These are phyloP conservation scores for Pseudomyrmex pallidus DNA, from an alignment of 1,140 invertebrate species.

Conservation along the genomic window DNA sequence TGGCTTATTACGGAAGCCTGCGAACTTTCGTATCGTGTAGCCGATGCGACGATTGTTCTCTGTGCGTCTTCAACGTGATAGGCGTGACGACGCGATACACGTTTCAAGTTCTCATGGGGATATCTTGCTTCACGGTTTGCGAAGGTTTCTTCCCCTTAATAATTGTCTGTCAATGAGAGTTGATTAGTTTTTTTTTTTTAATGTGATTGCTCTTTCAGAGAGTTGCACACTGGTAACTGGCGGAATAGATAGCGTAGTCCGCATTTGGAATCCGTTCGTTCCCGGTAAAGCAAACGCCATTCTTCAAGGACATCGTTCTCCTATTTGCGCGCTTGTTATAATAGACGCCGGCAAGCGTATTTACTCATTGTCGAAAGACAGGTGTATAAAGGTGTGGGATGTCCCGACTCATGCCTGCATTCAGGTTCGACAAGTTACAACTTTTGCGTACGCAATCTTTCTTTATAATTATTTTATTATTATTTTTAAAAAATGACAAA, in stretches of 20 bases:
- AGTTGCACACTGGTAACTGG: conserved; percentile 89
- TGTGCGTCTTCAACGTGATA: conserved; percentile 74
- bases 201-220: conserved; percentile 66
- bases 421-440: conserved; percentile 81
- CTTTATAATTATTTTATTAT: conserved; percentile 18
- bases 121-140: conserved; percentile 79
- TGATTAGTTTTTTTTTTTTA: conserved; percentile 7
- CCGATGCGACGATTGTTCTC: conserved; percentile 73
- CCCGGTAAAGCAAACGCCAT: conserved; percentile 87
- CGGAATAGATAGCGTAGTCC: conserved; percentile 89
- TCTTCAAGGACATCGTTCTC: conserved; percentile 89
- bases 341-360: conserved; percentile 84
- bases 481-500: conserved; percentile 16
- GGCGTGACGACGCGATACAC: conserved; percentile 72
- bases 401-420: conserved; percentile 86
- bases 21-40: conserved; percentile 79
- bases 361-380: conserved; percentile 88
- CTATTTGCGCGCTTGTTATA: conserved; percentile 88
- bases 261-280: conserved; percentile 92
- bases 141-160: conserved; percentile 74
- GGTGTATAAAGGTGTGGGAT: conserved; percentile 90
- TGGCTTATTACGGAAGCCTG: conserved; percentile 87
- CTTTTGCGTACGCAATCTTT: not conserved
- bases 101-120: conserved; percentile 77
- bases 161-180: too few relatives aligned